Evolutionary conservation across 2,113 vertebrate genomes (phyloP).

Genomic region (Herpetotheres cachinnans): DNA sequence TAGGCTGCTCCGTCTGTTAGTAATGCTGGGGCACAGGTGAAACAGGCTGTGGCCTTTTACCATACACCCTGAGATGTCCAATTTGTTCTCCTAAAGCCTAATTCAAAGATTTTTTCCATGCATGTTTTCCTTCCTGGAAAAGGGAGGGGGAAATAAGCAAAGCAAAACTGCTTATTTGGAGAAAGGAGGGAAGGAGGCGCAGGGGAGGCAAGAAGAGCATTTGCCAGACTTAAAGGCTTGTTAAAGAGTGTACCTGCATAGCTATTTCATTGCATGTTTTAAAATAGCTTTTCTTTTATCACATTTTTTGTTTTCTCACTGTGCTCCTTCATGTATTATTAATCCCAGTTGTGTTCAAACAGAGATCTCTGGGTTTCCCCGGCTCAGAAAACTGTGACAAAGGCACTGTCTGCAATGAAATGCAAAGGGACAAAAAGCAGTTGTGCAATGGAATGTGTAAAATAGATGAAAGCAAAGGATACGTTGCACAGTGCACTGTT

Average conservation of each 20-base stretch:
- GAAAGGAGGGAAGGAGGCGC: neutral
- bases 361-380: neutral
- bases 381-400: neutral
- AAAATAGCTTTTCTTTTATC: neutral
- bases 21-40: neutral
- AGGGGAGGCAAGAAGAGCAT: neutral
- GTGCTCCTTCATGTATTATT: neutral
- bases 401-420: neutral
- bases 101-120: neutral
- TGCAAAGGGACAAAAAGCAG: neutral
- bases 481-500: rapidly evolving
- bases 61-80: neutral
- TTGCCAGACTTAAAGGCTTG: neutral
- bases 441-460: rapidly evolving
- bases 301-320: neutral
- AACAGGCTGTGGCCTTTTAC: neutral
- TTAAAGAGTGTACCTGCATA: neutral
- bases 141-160: neutral
- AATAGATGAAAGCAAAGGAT: neutral
- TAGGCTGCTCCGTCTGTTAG: rapidly evolving
- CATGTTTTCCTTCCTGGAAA: neutral
- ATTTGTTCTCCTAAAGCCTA: neutral
- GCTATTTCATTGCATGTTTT: neutral
- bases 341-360: neutral
- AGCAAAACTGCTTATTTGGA: neutral